A percentile compares a stretch with the other conserved stretches of the same genome.
phyloP scores from a whole-genome alignment of 2,797 vertebrate genomes.

The Danio choprae region DNA sequence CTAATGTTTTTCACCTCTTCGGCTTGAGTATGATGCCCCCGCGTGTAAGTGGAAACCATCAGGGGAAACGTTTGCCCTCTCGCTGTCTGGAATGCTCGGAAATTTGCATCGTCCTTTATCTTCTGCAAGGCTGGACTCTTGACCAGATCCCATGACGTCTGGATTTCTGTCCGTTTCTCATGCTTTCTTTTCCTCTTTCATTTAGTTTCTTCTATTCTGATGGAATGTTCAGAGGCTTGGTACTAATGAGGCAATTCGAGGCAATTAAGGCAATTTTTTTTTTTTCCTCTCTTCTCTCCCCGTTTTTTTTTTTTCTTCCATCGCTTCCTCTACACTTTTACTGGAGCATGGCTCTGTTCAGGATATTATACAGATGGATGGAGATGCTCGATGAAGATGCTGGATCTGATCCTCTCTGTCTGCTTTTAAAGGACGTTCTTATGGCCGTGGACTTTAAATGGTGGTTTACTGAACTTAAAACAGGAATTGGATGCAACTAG shows the following conservation, averaged over 20 bases:
- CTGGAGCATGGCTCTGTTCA: conserved; percentile 45
- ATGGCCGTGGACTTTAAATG: conserved; percentile 41
- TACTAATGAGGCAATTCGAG: conserved; percentile 47
- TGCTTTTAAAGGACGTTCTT: conserved; percentile 48
- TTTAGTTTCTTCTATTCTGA: conserved; percentile 50
- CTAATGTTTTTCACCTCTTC: conserved; percentile 62
- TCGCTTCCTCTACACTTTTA: conserved; percentile 28
- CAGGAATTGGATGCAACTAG: conserved; percentile 54
- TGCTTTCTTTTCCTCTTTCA: conserved; percentile 61
- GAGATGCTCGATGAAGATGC: conserved; percentile 31
- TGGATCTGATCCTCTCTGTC: conserved; percentile 31
- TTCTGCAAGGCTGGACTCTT: conserved; percentile 28
- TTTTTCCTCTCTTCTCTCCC: neutral
- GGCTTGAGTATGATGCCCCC: conserved; percentile 67
- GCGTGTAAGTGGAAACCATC: conserved; percentile 44
- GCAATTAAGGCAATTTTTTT: conserved; percentile 19
- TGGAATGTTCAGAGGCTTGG: conserved; percentile 41
- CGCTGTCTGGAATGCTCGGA: conserved; percentile 21
- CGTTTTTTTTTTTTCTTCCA: neutral
- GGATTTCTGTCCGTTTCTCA: conserved; percentile 44
- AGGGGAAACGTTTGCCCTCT: conserved; percentile 14
- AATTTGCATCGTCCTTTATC: conserved; percentile 25
- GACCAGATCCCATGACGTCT: conserved; percentile 33
- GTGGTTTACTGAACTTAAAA: conserved; percentile 49
- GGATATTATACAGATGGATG: conserved; percentile 42